Conservation (phyloP, 2,113 vertebrate genomes). For the Heterotis niloticus region DNA sequence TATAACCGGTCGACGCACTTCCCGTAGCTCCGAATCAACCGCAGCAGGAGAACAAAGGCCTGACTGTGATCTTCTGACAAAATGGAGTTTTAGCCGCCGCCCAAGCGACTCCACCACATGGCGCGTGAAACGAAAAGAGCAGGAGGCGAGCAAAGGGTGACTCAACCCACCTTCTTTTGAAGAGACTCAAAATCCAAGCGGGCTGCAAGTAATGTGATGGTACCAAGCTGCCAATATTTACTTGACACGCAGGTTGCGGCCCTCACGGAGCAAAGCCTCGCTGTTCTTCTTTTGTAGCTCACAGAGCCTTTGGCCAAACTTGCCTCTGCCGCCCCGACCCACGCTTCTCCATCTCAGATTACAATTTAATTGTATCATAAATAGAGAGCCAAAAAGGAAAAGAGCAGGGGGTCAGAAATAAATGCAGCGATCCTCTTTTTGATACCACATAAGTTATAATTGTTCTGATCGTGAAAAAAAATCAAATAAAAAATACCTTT, state of each 20-base stretch:
- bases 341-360: conserved; percentile 46
- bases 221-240: conserved; percentile 51
- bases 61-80: too few species aligned
- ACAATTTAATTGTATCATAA: conserved; percentile 42
- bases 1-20: too few species aligned
- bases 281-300: conserved; percentile 29
- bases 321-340: conserved; percentile 41
- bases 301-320: conserved; percentile 45
- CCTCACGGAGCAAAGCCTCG: conserved; percentile 48
- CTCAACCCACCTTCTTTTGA: conserved; percentile 27
- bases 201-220: conserved; percentile 15
- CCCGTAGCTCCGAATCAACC: too few species aligned
- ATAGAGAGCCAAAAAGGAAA: conserved; percentile 34
- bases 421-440: conserved; percentile 37
- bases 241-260: conserved; percentile 45
- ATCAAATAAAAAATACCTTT: conserved; percentile 66
- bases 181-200: conserved; percentile 14
- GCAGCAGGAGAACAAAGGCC: too few species aligned
- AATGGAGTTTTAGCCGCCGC: not conserved
- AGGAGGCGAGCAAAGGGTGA: conserved; percentile 36
- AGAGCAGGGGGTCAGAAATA: conserved; percentile 35
- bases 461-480: conserved; percentile 62
- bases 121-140: conserved; percentile 31
- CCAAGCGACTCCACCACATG: not conserved
- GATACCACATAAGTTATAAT: conserved; percentile 56